Percentiles rank a stretch among this genome's conserved stretches.
These are phyloP conservation scores for Fulmarus glacialis DNA, from an alignment of 2,113 vertebrate species.

Conservation along the genomic window DNA sequence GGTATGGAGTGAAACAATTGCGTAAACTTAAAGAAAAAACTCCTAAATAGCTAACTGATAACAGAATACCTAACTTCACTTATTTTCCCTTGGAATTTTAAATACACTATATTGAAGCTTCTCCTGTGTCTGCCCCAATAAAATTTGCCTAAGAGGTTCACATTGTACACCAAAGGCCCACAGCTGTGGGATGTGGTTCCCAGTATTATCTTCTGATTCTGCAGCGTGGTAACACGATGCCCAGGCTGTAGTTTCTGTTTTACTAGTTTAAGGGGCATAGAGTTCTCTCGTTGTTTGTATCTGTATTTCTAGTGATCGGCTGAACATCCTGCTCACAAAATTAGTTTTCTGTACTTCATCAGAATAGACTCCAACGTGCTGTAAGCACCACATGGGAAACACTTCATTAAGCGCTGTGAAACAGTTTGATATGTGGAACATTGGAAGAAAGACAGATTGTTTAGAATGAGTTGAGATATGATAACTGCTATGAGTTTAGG, in stretches of 20 bases:
- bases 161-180: rapidly evolving
- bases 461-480: neutral
- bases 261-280: neutral
- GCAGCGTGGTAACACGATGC: neutral
- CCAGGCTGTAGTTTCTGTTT: neutral
- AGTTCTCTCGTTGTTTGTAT: neutral
- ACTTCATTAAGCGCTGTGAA: neutral
- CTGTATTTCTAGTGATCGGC: neutral
- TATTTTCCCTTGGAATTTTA: neutral
- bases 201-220: neutral
- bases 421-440: neutral
- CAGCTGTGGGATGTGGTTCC: neutral
- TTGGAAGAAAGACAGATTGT: neutral
- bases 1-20: neutral
- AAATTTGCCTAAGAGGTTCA: neutral
- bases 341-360: neutral
- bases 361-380: neutral
- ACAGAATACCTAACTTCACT: neutral
- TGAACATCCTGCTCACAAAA: neutral
- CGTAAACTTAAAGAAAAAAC: neutral
- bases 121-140: neutral
- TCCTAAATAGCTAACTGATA: neutral
- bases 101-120: neutral
- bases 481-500: neutral
- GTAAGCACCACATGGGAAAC: neutral